Evolutionary conservation across 2,888 invertebrate species (phyloP).

Genomic region (Nebria salina): DNA sequence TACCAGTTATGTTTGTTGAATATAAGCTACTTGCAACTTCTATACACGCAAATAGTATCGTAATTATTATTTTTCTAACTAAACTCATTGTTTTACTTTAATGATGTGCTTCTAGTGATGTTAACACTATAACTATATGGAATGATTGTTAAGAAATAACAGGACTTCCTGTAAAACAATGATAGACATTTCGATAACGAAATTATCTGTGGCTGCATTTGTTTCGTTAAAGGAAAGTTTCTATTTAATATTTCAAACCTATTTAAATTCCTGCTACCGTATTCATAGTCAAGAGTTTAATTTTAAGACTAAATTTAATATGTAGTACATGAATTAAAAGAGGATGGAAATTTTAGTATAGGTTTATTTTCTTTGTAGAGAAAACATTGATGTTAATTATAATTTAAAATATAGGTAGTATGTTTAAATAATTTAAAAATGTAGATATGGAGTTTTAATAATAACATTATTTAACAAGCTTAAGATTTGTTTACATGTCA

Average conservation of each 20-base stretch:
- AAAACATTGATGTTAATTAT: too few relatives aligned
- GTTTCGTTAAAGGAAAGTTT: neutral
- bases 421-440: slow-evolving; percentile 20
- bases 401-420: too few relatives aligned
- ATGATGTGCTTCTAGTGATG: neutral
- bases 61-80: neutral
- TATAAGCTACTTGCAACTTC: neutral
- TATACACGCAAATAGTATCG: slow-evolving; percentile 3
- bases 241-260: neutral
- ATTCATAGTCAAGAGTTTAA: too few relatives aligned
- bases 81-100: slow-evolving; percentile 10
- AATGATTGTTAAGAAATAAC: slow-evolving; percentile 2
- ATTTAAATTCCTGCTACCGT: too few relatives aligned
- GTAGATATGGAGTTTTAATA: slow-evolving; percentile 40
- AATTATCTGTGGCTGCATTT: neutral
- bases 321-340: too few relatives aligned
- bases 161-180: neutral
- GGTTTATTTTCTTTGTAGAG: too few relatives aligned
- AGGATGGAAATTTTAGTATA: too few relatives aligned
- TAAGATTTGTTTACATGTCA: slow-evolving; percentile 38
- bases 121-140: neutral
- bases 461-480: slow-evolving; percentile 38
- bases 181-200: neutral
- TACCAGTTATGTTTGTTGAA: neutral
- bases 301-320: too few relatives aligned